Base-by-base conservation (phyloP, 1,140 invertebrate species). In the Microplitis demolitor region DNA sequence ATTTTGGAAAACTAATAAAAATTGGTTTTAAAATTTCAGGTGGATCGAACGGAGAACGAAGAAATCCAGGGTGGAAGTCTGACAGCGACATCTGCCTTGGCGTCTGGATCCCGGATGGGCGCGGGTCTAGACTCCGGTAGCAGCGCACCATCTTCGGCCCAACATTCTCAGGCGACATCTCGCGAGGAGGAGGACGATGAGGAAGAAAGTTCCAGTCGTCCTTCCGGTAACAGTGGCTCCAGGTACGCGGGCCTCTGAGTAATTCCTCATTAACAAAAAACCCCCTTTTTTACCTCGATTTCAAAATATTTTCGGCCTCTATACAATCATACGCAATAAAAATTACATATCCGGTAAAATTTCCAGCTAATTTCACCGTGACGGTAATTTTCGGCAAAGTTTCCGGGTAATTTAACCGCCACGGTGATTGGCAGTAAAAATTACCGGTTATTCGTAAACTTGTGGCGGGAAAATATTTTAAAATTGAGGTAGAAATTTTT, bases 11-110 rank as follows among this genome's bases (percentile, higher is more conserved):
- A 24, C 24, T 24, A 24, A 24, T 0, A 2, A 24, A 24, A 24
- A 61, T 31, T 33, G n/a, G 6, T 34, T 11, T 9, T 34, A 31
- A 61, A 45, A 8, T 73, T 78, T 3, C 72, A 87, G 86, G 84
- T 87, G 83, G 85, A 87, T 84, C 86, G 84, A 73, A 80, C 79
- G 79, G 84, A 86, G 77, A 86, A 85, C 82, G 84, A 86, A 78
- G 85, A 85, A 81, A 81, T 78, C 76, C 84, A 84, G 79, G 83
- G 79, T 78, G 80, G 80, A 80, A 81, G 80, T 82, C 79, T 82
- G 81, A 80, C 77, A 74, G 78, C 78, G 63, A 78, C 81, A 67
- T 77, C 79, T 66, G 76, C 78, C 66, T 78, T 74, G 79, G 81
- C 82, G 71, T 84, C 82, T 67, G 78, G 82, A 73, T 84, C 84